A percentile compares a stretch with the other conserved stretches of the same genome.
Conservation (phyloP, 2,113 vertebrate genomes). For the Tenebrosternarchus preto region DNA sequence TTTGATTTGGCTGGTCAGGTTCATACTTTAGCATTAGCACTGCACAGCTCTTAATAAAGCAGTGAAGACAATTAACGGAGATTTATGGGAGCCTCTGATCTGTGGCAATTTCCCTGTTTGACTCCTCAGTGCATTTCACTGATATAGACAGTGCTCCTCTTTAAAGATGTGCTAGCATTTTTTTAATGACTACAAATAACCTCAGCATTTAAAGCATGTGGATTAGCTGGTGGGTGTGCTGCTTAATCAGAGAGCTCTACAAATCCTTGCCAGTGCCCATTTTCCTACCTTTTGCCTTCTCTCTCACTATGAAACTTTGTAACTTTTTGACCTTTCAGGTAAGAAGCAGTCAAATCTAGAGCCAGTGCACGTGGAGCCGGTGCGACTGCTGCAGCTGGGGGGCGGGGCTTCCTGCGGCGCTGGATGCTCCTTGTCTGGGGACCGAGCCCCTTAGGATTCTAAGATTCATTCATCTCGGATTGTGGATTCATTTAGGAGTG, state of each 20-base stretch:
- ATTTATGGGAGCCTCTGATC: slow-evolving; percentile 10
- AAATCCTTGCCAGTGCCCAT: slow-evolving; percentile 37
- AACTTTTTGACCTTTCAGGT: slow-evolving; percentile 33
- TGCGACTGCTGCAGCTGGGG: neutral
- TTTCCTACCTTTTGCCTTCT: neutral
- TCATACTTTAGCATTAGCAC: neutral
- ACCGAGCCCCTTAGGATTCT: too few relatives aligned
- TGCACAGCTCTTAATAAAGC: neutral
- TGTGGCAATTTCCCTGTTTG: slow-evolving; percentile 12
- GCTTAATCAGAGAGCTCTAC: slow-evolving; percentile 39
- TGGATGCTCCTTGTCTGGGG: neutral
- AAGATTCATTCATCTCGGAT: too few relatives aligned
- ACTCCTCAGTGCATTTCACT: slow-evolving; percentile 18
- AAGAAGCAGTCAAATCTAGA: neutral
- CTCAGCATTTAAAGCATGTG: slow-evolving; percentile 35
- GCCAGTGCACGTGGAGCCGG: neutral
- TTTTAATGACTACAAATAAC: slow-evolving; percentile 34
- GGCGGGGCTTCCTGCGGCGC: neutral
- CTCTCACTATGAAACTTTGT: slow-evolving; percentile 21
- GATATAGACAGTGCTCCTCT: slow-evolving; percentile 13
- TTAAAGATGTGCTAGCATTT: slow-evolving; percentile 15
- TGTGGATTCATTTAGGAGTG: too few relatives aligned
- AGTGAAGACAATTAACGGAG: neutral
- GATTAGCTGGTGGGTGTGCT: slow-evolving; percentile 45
- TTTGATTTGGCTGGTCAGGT: neutral